Conservation (phyloP, 2,797 vertebrate species). For the Cossypha polioptera region DNA sequence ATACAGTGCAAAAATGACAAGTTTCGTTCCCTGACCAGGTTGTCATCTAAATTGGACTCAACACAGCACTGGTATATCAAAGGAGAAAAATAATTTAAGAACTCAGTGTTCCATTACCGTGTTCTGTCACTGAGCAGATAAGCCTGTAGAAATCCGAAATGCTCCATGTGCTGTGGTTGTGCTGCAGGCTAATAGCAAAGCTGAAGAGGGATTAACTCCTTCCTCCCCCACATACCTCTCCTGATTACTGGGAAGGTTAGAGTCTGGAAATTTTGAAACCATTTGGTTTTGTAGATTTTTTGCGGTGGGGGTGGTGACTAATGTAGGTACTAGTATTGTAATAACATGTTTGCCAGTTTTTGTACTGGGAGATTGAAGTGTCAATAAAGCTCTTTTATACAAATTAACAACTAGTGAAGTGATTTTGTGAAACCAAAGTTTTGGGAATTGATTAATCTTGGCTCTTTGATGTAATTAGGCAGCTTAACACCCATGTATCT, state of each 20-base stretch:
- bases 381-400: neutral
- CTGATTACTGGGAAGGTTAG: neutral
- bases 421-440: neutral
- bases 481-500: neutral
- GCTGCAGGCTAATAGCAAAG: neutral
- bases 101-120: neutral
- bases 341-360: neutral
- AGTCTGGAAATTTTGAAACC: neutral
- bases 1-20: neutral
- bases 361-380: neutral
- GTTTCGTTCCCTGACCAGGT: neutral
- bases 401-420: neutral
- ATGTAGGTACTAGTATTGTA: neutral
- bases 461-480: neutral
- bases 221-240: neutral
- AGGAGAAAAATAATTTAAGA: conserved; percentile 2
- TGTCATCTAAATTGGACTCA: neutral
- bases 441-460: neutral
- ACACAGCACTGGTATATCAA: neutral
- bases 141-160: conserved; percentile 26
- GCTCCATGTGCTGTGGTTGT: neutral
- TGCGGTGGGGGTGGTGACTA: neutral
- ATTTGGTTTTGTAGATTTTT: neutral
- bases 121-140: conserved; percentile 22
- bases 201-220: neutral